phyloP scores from a whole-genome alignment of 2,113 vertebrate species.

The Megalops atlanticus region DNA sequence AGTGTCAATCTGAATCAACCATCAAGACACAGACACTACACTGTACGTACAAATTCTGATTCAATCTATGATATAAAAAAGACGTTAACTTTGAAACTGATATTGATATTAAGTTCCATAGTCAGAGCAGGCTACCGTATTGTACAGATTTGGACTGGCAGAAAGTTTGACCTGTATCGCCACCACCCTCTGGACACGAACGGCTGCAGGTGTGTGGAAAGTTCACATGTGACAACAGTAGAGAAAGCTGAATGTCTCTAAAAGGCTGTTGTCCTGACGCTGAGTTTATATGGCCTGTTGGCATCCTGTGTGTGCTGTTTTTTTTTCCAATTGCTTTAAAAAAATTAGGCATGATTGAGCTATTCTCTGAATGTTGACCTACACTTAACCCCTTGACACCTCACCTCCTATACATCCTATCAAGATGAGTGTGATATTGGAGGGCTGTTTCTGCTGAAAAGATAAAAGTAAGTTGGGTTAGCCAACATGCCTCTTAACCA shows the following conservation, averaged over 20 bases:
- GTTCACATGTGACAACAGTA: neutral
- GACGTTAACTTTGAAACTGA: neutral
- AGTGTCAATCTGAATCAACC: neutral
- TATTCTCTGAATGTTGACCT: neutral
- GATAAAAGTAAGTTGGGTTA: no score
- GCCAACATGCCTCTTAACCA: no score
- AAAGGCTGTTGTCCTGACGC: no score
- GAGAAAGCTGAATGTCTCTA: neutral
- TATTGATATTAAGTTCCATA: neutral
- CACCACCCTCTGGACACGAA: neutral
- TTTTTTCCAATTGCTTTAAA: neutral
- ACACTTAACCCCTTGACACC: neutral
- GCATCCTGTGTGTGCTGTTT: neutral
- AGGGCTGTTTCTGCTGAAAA: neutral
- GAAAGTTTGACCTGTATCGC: neutral
- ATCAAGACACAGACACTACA: neutral
- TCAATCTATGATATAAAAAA: neutral
- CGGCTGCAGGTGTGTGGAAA: neutral
- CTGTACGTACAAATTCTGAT: neutral
- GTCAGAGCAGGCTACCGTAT: neutral
- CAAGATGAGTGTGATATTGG: neutral
- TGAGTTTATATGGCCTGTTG: no score
- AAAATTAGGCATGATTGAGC: no score
- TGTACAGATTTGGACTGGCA: neutral
- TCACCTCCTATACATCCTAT: neutral